Base-by-base conservation (phyloP, 35 echinoderm and acorn worm species). In the Patiria miniata region DNA sequence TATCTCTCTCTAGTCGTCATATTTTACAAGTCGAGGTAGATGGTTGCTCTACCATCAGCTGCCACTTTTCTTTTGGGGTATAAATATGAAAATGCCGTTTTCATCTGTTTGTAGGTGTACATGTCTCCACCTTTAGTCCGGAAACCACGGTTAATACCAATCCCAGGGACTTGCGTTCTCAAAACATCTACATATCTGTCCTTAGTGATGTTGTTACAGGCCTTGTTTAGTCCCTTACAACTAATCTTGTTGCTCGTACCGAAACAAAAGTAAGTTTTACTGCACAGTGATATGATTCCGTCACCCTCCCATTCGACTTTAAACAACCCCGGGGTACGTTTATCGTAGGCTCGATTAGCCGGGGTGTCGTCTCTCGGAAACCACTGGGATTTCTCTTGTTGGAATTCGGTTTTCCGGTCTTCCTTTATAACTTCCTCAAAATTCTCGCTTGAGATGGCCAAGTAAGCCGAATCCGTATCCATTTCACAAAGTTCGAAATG, bases 321-420 rank as follows among this genome's bases (percentile, higher is more conserved):
- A 51, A 89, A 89, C 36, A 89, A 39, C 7, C 87, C 87, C 5
- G 87, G 87, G 22, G 87, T 89, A 21, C 87, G 28, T 51, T 89
- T 89, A 36, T 89, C 87, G 79, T 39, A 89, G 26, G 50, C 52
- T 14, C 17, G 78, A 83, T 89, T 15, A 36, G 82, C 37, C 18
- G 23, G 40, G 21, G 1, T 82, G 55, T 89, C 87, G 21, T 36
- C 16, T 0, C 87, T 33, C 3, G 87, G 79, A 83, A 83, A 86
- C 87, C 87, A 89, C 4, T 4, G 12, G 4, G 42, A 29, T 61
- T 85, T 85, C 12, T 85, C 83, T 8, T 14, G n/a, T n/a, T n/a
- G n/a, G n/a, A n/a, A n/a, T n/a, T n/a, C n/a, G n/a, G n/a, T n/a
- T n/a, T n/a, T n/a, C n/a, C n/a, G n/a, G n/a, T n/a, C n/a, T n/a